Evolutionary conservation across 2,888 invertebrate genomes (phyloP).

Genomic region (Dendrolimus houi): DNA sequence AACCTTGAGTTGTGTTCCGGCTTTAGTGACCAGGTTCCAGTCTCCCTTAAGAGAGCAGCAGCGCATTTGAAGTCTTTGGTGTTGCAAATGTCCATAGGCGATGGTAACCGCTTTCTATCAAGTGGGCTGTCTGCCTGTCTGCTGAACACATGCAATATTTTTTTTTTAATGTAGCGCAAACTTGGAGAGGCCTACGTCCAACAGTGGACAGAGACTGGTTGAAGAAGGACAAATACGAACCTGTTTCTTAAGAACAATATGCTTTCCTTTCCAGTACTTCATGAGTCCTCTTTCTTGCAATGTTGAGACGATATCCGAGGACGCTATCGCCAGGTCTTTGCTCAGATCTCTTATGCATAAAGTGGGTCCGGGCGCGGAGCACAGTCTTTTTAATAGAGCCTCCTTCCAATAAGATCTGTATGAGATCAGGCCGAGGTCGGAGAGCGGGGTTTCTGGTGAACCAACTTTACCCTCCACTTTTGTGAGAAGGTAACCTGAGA

Average conservation of each 20-base stretch:
- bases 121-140: too few relatives aligned
- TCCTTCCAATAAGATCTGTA: constrained; percentile 99
- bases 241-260: constrained; percentile 96
- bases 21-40: too few relatives aligned
- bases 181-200: neutral
- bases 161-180: too few relatives aligned
- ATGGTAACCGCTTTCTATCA: too few relatives aligned
- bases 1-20: too few relatives aligned
- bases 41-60: too few relatives aligned
- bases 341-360: constrained; percentile 92
- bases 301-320: constrained; percentile 98
- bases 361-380: constrained; percentile 91
- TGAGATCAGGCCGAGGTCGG: constrained; percentile 97
- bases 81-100: too few relatives aligned
- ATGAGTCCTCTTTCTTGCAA: constrained; percentile 97
- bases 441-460: constrained; percentile 99
- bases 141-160: too few relatives aligned
- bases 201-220: neutral
- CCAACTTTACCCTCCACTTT: constrained; percentile 98
- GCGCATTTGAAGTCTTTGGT: too few relatives aligned
- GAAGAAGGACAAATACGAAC: constrained; percentile 51
- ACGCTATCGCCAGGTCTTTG: constrained; percentile 95
- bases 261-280: constrained; percentile 99
- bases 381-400: constrained; percentile 92
- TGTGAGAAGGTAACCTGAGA: constrained; percentile 94